Percentiles rank a stretch among this genome's conserved stretches.
Conservation (phyloP, 1,140 invertebrate species). For the Acromyrmex heyeri region DNA sequence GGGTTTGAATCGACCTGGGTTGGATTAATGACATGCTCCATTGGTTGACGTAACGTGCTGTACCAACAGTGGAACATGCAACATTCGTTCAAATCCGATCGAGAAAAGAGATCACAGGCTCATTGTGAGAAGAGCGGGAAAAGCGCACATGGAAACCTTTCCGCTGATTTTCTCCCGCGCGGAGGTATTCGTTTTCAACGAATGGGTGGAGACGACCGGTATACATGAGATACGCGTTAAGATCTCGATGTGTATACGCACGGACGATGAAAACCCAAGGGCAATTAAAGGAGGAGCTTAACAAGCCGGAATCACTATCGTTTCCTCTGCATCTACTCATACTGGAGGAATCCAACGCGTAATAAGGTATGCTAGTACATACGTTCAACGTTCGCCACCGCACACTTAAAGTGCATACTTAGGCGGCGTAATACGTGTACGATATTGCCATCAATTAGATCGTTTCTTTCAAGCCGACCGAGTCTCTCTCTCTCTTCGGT, state of each 20-base stretch:
- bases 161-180: constrained; percentile 16
- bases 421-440: constrained; percentile 67
- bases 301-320: constrained; percentile 84
- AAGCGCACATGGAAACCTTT: not conserved
- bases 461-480: constrained; percentile 39
- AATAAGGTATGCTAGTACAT: constrained; percentile 76
- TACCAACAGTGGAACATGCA: no score
- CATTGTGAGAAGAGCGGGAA: not conserved
- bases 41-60: no score
- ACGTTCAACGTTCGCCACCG: constrained; percentile 70
- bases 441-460: constrained; percentile 72
- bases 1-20: no score
- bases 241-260: constrained; percentile 77
- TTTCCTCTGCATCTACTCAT: constrained; percentile 83
- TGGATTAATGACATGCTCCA: no score
- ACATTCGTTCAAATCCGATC: no score
- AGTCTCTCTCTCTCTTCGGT: constrained; percentile 8
- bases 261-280: constrained; percentile 81
- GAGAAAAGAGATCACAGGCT: not conserved
- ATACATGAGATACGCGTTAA: constrained; percentile 63
- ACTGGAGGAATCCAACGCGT: constrained; percentile 80
- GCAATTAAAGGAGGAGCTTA: constrained; percentile 84
- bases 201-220: constrained; percentile 3
- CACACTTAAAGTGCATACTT: constrained; percentile 70
- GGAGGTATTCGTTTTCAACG: constrained; percentile 35